These are phyloP conservation scores for Orcinus orca DNA, from an alignment of 2,113 vertebrate genomes.

Conservation along the genomic window DNA sequence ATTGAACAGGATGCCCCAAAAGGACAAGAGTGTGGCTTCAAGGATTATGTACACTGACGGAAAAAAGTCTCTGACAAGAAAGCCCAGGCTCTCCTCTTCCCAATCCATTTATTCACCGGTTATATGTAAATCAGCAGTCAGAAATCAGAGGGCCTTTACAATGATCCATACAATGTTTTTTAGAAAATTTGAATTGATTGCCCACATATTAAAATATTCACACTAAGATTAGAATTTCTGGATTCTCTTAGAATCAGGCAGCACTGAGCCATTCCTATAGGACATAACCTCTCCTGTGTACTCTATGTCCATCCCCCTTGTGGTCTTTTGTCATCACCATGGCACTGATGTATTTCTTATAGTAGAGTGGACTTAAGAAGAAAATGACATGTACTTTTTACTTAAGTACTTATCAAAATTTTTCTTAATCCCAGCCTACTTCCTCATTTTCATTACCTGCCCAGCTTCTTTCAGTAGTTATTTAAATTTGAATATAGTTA, in stretches of 20 bases:
- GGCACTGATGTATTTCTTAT: neutral
- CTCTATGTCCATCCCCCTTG: neutral
- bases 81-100: neutral
- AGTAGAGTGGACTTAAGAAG: neutral
- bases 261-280: neutral
- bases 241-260: neutral
- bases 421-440: neutral
- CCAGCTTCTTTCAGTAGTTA: neutral
- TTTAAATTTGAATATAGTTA: neutral
- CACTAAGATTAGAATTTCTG: neutral
- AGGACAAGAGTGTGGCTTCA: neutral
- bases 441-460: neutral
- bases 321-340: neutral
- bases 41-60: neutral
- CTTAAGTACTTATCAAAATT: neutral
- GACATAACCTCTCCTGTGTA: neutral
- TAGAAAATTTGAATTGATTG: conserved; percentile 3
- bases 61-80: neutral
- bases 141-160: neutral
- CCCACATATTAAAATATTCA: neutral
- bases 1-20: neutral
- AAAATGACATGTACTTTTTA: neutral
- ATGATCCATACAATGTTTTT: neutral
- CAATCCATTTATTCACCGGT: neutral
- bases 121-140: neutral